phyloP scores from a whole-genome alignment of 30 jellyfish, hydroid and myxozoan species.

The Rhopilema esculentum region DNA sequence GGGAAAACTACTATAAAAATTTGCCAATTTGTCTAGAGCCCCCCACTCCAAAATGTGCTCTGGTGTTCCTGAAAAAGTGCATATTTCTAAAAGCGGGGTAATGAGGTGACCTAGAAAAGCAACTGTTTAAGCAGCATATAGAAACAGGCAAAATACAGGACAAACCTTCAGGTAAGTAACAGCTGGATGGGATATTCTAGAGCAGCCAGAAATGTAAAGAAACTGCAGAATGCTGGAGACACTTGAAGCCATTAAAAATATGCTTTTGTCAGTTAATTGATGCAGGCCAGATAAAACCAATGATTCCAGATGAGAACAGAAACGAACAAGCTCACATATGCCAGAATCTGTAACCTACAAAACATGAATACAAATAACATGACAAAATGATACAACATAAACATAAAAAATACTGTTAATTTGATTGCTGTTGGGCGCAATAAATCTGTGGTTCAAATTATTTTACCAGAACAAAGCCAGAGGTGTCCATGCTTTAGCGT shows the following conservation, averaged over 20 bases:
- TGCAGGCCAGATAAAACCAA: conserved; percentile 71
- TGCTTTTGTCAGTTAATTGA: conserved; percentile 49
- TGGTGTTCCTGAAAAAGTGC: no score
- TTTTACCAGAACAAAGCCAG: no score
- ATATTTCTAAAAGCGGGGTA: no score
- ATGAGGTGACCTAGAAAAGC: no score
- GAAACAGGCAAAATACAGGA: not conserved
- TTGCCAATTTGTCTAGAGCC: no score
- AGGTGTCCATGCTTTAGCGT: no score
- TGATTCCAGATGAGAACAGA: conserved; percentile 29
- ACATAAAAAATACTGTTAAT: no score
- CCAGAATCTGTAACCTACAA: conserved; percentile 76
- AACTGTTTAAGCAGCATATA: no score
- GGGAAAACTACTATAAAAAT: no score
- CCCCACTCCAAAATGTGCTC: no score
- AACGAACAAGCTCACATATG: conserved; percentile 70
- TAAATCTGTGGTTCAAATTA: no score
- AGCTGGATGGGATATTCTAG: conserved; percentile 63
- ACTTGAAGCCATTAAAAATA: conserved; percentile 70
- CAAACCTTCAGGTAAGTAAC: conserved; percentile 70
- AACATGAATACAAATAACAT: not conserved
- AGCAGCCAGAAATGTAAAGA: conserved; percentile 77
- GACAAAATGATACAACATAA: not conserved
- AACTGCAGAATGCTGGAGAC: conserved; percentile 46
- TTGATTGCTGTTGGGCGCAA: no score